Evolutionary conservation across 2,113 vertebrate genomes (phyloP), one percentile per base, ranked within the genome.

Genomic region (Emberiza fucata): DNA sequence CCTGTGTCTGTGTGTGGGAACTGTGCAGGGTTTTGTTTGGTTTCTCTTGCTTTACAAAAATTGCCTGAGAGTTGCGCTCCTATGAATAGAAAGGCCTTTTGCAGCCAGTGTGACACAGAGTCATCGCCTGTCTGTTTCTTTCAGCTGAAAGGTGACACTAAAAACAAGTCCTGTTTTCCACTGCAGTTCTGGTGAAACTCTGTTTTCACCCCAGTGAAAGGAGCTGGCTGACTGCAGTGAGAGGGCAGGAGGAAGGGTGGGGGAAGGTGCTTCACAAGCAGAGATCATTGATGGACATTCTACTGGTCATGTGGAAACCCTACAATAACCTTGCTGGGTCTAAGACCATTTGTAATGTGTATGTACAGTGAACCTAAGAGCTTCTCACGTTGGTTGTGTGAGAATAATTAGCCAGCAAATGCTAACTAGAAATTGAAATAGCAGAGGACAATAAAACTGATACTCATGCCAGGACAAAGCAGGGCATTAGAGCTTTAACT

Each of bases 41-140:
- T 94, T 93, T 88, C 76, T 94, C 68, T 88, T 83, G 56, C 45
- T 90, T 94, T 78, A 73, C 29, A 86, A 75, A 85, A 85, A 40
- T 51, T 66, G 29, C 35, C 83, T 0, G 0, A 77, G 35, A 83
- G 22, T 66, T 61, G 40, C 44, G 20, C 25, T 90, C 15, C 33
- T 78, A 2, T 48, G 59, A 91, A 77, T 66, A 20, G 75, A 47
- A 87, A 59, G 87, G 63, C 56, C 35, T 71, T 86, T 81, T 89
- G 53, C 61, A 91, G 84, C 77, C 89, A 79, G 37, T 22, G 61
- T 11, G 6, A 44, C 27, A 21, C 40, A 45, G 8, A 81, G 59
- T 40, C 50, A 29, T 60, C 17, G 7, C 56, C 66, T 53, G 16
- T 14, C 59, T 4, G 1, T 71, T 91, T 69, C 44, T 76, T 93